A percentile compares a stretch with the other conserved stretches of the same genome.
These are phyloP conservation scores for Colius striatus DNA, from an alignment of 2,113 vertebrate species.

Conservation along the genomic window DNA sequence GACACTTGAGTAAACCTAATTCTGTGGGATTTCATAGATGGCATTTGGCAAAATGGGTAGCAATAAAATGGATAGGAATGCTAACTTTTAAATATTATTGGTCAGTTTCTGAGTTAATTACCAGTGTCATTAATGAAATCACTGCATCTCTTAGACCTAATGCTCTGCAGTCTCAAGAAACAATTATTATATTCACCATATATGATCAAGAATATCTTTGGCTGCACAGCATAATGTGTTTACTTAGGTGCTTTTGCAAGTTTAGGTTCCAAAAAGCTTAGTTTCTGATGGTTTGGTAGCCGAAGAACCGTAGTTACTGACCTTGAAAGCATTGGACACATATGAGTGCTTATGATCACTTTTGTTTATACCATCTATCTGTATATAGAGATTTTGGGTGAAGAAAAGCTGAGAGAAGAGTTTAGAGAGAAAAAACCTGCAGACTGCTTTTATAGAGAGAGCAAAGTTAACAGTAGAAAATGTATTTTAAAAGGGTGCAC, in stretches of 20 bases:
- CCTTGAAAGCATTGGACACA: neutral
- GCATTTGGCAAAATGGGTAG: neutral
- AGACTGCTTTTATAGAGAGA: neutral
- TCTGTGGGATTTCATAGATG: neutral
- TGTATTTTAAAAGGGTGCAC: neutral
- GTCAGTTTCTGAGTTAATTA: neutral
- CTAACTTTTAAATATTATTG: neutral
- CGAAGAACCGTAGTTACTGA: neutral
- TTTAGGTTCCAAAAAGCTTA: neutral
- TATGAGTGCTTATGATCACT: neutral
- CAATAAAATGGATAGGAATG: neutral
- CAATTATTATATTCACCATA: neutral
- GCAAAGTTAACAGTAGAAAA: neutral
- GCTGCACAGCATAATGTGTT: neutral
- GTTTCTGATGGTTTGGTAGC: neutral
- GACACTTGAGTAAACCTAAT: neutral
- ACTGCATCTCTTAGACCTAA: neutral
- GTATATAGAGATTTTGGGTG: neutral
- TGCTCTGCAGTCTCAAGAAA: neutral
- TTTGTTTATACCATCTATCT: neutral
- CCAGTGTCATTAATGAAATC: neutral
- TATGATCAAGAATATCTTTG: neutral
- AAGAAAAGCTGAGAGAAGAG: neutral
- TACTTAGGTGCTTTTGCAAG: neutral
- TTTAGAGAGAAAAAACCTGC: neutral